phyloP scores from a whole-genome alignment of 1,140 invertebrate genomes.

The Episyrphus balteatus region DNA sequence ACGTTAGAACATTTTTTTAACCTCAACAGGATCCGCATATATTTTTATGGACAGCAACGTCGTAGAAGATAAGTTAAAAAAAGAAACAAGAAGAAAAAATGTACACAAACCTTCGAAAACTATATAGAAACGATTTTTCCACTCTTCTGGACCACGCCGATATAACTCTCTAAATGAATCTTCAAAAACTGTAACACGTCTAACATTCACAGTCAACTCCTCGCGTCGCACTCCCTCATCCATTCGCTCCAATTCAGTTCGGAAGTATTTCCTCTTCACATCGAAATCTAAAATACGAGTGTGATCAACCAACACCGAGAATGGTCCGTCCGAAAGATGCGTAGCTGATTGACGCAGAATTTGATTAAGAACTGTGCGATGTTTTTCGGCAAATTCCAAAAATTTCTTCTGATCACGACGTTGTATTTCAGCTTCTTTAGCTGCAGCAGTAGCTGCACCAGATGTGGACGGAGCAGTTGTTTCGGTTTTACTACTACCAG shows the following conservation, averaged over 20 bases:
- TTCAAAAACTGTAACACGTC: conserved; percentile 79
- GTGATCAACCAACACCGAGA: conserved; percentile 81
- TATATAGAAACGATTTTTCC: conserved; percentile 92
- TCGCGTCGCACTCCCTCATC: conserved; percentile 74
- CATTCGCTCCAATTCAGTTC: conserved; percentile 72
- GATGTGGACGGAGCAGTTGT: not conserved
- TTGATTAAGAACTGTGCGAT: conserved; percentile 84
- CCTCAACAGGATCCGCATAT: no score
- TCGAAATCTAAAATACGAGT: conserved; percentile 86
- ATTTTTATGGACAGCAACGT: no score
- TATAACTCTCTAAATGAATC: conserved; percentile 86
- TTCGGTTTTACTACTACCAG: not conserved
- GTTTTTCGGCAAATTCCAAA: conserved; percentile 77
- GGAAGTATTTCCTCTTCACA: conserved; percentile 83
- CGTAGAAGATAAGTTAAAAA: not conserved
- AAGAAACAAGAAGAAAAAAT: not conserved
- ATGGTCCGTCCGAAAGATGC: conserved; percentile 78
- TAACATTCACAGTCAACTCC: conserved; percentile 81
- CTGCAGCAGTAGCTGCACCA: not conserved
- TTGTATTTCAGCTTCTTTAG: not conserved
- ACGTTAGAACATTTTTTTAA: no score
- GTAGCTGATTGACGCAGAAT: conserved; percentile 79
- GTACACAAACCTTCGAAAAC: conserved; percentile 71
- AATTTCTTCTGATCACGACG: conserved; percentile 56
- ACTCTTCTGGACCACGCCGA: conserved; percentile 73